Evolutionary conservation across 2,888 invertebrate genomes (phyloP).

Genomic region (Pachydiplax longipennis): DNA sequence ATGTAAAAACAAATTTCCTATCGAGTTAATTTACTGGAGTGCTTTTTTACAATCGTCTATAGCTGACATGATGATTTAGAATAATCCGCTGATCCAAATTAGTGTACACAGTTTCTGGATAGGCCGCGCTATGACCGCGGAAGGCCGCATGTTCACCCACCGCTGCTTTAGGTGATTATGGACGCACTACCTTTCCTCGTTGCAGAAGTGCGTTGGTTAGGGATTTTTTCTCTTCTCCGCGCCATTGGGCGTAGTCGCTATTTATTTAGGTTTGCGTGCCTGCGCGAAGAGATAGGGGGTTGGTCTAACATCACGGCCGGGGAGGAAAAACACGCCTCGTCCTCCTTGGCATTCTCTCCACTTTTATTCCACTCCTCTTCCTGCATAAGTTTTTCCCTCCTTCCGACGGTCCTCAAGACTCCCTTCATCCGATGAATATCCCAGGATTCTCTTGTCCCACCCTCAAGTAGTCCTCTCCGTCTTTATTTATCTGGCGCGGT

Average conservation of each 20-base stretch:
- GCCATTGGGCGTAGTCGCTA: conserved; percentile 13
- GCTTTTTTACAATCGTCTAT: no score
- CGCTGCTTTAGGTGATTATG: no score
- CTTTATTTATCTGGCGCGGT: no score
- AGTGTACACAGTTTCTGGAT: no score
- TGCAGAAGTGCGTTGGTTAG: background rate
- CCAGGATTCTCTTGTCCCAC: background rate
- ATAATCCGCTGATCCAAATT: no score
- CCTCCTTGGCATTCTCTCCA: background rate
- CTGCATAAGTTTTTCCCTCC: background rate
- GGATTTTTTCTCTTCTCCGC: background rate
- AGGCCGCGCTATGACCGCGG: no score
- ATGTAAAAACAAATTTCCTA: no score
- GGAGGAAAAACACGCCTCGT: background rate
- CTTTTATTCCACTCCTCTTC: background rate
- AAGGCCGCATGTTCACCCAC: no score
- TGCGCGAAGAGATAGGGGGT: background rate
- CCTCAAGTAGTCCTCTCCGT: background rate
- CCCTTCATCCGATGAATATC: background rate
- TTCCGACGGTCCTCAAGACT: background rate
- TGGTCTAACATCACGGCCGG: background rate
- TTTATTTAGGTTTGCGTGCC: conserved; percentile 27
- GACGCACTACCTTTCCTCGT: background rate
- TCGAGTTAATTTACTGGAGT: no score
- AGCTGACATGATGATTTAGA: no score